Evolutionary conservation across 2,113 vertebrate genomes (phyloP).

Genomic region (Atherinomorus stipes): DNA sequence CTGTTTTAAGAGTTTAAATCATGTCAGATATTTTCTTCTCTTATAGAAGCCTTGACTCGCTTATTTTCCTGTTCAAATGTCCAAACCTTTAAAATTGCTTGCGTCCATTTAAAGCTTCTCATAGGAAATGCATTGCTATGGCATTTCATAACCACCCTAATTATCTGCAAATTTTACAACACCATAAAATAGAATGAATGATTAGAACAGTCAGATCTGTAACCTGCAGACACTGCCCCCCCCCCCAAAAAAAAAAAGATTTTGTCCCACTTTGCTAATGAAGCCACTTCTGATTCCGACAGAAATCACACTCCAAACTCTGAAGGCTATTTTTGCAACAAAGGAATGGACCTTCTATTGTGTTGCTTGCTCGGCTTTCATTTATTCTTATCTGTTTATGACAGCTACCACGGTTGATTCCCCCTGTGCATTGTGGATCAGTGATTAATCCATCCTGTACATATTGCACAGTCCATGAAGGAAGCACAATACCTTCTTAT

Average conservation of each 20-base stretch:
- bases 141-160: slow-evolving; percentile 41
- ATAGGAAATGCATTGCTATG: background rate
- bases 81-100: no score
- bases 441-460: slow-evolving; percentile 63
- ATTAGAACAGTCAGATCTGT: slow-evolving; percentile 30
- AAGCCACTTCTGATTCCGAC: slow-evolving; percentile 22
- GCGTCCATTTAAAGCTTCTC: no score
- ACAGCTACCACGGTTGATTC: slow-evolving; percentile 41
- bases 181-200: slow-evolving; percentile 39
- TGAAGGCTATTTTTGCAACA: slow-evolving; percentile 27
- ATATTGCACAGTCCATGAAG: slow-evolving; percentile 34
- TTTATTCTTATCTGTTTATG: slow-evolving; percentile 54
- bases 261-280: slow-evolving; percentile 10
- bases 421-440: slow-evolving; percentile 40
- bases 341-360: slow-evolving; percentile 20
- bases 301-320: slow-evolving; percentile 39
- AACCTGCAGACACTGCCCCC: slow-evolving; percentile 19
- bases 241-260: no score
- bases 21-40: background rate
- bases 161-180: slow-evolving; percentile 41
- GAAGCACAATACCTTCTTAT: slow-evolving; percentile 64
- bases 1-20: no score
- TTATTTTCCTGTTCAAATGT: background rate
- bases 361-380: slow-evolving; percentile 20
- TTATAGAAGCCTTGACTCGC: background rate